Evolutionary conservation across 2,113 vertebrate species (phyloP).

Genomic region (Prunella himalayana): DNA sequence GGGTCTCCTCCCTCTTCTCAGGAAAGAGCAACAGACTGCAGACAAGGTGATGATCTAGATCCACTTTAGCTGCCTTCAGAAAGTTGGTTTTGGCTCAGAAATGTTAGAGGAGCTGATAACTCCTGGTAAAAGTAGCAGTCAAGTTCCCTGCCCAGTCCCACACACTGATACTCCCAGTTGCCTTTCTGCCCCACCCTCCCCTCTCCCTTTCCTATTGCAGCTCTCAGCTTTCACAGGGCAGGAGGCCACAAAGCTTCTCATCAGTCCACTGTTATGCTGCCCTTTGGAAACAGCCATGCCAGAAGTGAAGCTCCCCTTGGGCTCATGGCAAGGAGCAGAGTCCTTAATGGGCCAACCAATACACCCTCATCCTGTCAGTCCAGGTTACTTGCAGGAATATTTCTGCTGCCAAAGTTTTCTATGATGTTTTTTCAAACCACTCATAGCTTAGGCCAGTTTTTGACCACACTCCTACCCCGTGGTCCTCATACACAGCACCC

Average conservation of each 20-base stretch:
- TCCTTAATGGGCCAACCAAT: background rate
- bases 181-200: background rate
- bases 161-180: background rate
- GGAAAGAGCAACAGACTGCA: background rate
- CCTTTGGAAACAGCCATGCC: background rate
- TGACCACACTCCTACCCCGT: background rate
- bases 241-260: background rate
- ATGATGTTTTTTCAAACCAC: background rate
- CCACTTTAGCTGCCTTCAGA: background rate
- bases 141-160: background rate
- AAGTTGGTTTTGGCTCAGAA: background rate
- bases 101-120: background rate
- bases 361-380: background rate
- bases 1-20: background rate
- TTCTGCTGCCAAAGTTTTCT: background rate
- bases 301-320: background rate
- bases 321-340: background rate
- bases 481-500: background rate
- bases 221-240: background rate
- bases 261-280: background rate
- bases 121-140: background rate
- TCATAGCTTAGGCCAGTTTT: background rate
- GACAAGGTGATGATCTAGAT: background rate
- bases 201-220: background rate
- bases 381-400: background rate